These are phyloP conservation scores for Dendrophyllia cribrosa DNA, from an alignment of 64 coral and sea anemone species.

Conservation along the genomic window DNA sequence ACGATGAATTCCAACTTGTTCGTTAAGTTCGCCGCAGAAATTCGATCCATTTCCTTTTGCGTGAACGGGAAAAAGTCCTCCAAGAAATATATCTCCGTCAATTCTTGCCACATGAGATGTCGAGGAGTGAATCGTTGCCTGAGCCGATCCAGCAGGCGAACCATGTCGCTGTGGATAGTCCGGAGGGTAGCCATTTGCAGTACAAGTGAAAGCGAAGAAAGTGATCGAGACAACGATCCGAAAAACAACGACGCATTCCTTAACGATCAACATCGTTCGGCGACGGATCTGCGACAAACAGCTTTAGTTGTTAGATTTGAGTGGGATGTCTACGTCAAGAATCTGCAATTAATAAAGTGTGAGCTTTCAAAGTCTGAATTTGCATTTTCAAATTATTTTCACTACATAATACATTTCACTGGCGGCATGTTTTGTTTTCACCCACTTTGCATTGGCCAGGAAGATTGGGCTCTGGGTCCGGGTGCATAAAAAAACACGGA, in stretches of 20 bases:
- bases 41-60: slow-evolving; percentile 11
- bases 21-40: slow-evolving; percentile 67
- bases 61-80: slow-evolving; percentile 77
- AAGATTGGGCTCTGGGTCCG: background rate
- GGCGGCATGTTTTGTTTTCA: background rate
- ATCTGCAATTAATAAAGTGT: slow-evolving; percentile 20
- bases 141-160: background rate
- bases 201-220: background rate
- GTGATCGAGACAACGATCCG: background rate
- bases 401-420: background rate
- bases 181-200: background rate
- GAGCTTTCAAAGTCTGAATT: background rate
- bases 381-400: background rate
- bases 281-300: background rate
- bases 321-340: background rate
- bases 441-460: background rate
- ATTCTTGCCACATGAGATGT: background rate
- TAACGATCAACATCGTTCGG: background rate
- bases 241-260: background rate
- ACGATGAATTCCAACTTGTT: slow-evolving; percentile 92
- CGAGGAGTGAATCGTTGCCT: background rate
- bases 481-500: too few relatives aligned
- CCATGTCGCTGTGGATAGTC: background rate
- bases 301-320: background rate
- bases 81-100: slow-evolving; percentile 71